Base-by-base conservation (phyloP, 2,888 invertebrate genomes). In the Tromatobia lineatoria region DNA sequence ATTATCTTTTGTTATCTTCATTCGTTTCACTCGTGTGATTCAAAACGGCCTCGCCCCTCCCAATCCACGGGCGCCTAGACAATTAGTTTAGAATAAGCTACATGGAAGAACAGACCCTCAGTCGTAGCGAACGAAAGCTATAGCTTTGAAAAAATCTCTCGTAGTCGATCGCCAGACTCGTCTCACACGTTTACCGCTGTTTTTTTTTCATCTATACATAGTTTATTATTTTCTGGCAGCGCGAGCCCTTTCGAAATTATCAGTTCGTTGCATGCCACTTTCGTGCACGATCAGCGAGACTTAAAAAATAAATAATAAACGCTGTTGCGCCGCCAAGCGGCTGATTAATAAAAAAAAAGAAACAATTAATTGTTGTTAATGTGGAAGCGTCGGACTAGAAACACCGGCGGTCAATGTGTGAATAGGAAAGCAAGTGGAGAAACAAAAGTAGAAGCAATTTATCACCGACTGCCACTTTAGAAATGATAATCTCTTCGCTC, bases 101-200 rank as follows among this genome's bases (percentile, higher is more conserved):
- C 91, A 88, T 91, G 93, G 93, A 93, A 93, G 92, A 93, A 90
- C 92, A 90, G 89, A 92, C 89, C 88, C 90, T 92, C 90, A 91
- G 91, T 92, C 91, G 86, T 90, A 91, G 89, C 91, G 83, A 92
- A 92, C 88, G 84, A 85, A 89, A 91, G 90, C 89, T 90, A 89
- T 75, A 83, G 75, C 79, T 77, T 74, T 73, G 45, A 57, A 79
- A 75, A 64, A 77, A 67, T 18, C 59, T 52, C 29, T 73, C 59
- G 29, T 71, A n/a, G 57, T 29, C 71, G 61, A 61, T 66, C 66
- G 66, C 59, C 57, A 71, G 42, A 66, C 74, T 45, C 75, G 71
- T 80, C 61, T 52, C 61, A 64, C 71, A 38, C 52, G 50, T 38
- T 52, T 25, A n/a, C 66, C 50, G 59, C 29, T 45, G 45, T 8